Evolutionary conservation across 2,888 invertebrate genomes (phyloP).

Genomic region (Argynnis bischoffii): DNA sequence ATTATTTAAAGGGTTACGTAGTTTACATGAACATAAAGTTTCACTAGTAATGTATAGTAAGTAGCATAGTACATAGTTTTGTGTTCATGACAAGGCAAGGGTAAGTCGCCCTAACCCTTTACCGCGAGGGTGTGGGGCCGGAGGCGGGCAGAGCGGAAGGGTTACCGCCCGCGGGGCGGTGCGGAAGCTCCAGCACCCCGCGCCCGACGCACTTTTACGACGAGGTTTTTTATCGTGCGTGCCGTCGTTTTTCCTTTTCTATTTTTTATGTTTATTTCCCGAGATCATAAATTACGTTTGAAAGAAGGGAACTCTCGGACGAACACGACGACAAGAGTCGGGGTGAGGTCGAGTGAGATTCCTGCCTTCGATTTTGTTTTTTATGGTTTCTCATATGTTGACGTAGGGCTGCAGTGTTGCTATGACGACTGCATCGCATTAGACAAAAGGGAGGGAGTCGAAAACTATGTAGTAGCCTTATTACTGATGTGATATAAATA

Average conservation of each 20-base stretch:
- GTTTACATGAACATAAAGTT: neutral
- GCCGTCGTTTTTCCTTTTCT: constrained; percentile 83
- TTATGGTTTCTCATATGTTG: constrained; percentile 72
- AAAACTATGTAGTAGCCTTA: constrained; percentile 45
- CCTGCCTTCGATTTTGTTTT: constrained; percentile 73
- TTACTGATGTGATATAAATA: constrained; percentile 59
- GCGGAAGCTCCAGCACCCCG: constrained; percentile 51
- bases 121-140: constrained; percentile 60
- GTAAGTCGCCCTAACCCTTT: constrained; percentile 78
- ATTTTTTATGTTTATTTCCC: constrained; percentile 84
- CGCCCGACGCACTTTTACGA: constrained; percentile 75
- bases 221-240: constrained; percentile 82
- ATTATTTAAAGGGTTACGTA: neutral
- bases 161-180: constrained; percentile 73
- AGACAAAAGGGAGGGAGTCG: constrained; percentile 51
- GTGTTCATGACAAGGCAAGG: constrained; percentile 50
- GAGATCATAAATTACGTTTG: constrained; percentile 83
- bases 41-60: constrained; percentile 33
- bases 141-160: constrained; percentile 74
- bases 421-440: constrained; percentile 77
- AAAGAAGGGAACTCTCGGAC: constrained; percentile 82
- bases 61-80: constrained; percentile 9
- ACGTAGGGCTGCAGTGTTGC: constrained; percentile 72
- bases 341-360: constrained; percentile 75
- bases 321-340: constrained; percentile 77